Evolutionary conservation across 2,797 vertebrate species (phyloP).

Genomic region (Anabacerthia variegaticeps): DNA sequence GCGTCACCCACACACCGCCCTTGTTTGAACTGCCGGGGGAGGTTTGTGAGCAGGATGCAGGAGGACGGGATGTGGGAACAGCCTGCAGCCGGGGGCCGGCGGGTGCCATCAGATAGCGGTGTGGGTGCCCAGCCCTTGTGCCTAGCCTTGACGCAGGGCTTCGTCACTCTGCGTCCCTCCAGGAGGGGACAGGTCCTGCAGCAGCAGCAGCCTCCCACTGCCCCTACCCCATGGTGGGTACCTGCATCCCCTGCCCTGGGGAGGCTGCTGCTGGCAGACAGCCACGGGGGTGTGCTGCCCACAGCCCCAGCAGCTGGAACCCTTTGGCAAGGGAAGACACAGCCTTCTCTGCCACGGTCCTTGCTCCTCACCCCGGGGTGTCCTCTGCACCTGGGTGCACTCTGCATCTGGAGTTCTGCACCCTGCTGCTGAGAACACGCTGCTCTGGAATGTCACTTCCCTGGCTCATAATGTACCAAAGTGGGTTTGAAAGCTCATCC

Average conservation of each 20-base stretch:
- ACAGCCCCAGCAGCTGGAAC: not conserved
- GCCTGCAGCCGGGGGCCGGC: not conserved
- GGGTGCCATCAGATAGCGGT: not conserved
- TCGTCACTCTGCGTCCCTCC: fast-evolving
- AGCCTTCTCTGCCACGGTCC: not conserved
- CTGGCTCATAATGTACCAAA: not conserved
- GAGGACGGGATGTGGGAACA: not conserved
- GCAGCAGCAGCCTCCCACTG: not conserved
- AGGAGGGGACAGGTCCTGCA: not conserved
- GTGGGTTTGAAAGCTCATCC: not conserved
- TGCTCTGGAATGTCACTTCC: not conserved
- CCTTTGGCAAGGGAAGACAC: not conserved
- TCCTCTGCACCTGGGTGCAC: not conserved
- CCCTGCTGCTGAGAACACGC: fast-evolving
- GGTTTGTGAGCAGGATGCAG: not conserved
- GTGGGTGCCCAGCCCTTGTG: not conserved
- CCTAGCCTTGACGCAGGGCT: not conserved
- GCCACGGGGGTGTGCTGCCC: not conserved
- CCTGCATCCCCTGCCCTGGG: not conserved
- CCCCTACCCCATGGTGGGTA: not conserved
- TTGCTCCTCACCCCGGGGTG: fast-evolving
- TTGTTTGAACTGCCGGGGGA: slow-evolving; percentile 48
- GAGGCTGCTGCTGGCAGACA: not conserved
- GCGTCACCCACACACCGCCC: slow-evolving; percentile 9
- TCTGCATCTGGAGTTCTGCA: not conserved